These are phyloP conservation scores for Epinotia demarniana DNA, from an alignment of 2,888 invertebrate species.

Conservation along the genomic window DNA sequence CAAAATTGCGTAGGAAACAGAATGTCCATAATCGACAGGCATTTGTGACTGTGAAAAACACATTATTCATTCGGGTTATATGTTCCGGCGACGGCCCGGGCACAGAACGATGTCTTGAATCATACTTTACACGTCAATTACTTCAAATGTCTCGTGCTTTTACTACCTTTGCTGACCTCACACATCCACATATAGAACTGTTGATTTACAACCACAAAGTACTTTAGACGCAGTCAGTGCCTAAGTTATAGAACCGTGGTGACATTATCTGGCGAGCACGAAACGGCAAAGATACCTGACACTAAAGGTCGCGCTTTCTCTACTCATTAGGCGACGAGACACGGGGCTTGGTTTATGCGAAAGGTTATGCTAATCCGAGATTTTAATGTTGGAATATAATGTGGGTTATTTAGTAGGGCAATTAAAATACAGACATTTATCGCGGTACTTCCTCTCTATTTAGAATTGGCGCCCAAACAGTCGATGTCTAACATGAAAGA, in stretches of 20 bases:
- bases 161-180: background rate
- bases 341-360: background rate
- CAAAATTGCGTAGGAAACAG: too few relatives aligned
- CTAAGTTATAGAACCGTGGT: background rate
- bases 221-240: background rate
- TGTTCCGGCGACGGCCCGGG: too few relatives aligned
- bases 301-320: conserved; percentile 29
- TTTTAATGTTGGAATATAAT: background rate
- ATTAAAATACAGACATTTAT: background rate
- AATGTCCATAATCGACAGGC: too few relatives aligned
- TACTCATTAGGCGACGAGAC: conserved; percentile 7
- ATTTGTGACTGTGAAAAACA: too few relatives aligned
- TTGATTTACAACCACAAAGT: background rate
- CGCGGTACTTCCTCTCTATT: too few relatives aligned
- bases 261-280: conserved; percentile 14
- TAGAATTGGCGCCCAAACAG: background rate
- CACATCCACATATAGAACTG: background rate
- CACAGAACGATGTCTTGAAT: too few relatives aligned
- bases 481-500: background rate
- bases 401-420: background rate
- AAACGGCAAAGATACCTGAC: conserved; percentile 10
- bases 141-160: background rate
- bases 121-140: background rate
- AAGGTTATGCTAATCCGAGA: background rate
- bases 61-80: too few relatives aligned